phyloP scores from a whole-genome alignment of 2,113 vertebrate species.

The Leptocoma aspasia region DNA sequence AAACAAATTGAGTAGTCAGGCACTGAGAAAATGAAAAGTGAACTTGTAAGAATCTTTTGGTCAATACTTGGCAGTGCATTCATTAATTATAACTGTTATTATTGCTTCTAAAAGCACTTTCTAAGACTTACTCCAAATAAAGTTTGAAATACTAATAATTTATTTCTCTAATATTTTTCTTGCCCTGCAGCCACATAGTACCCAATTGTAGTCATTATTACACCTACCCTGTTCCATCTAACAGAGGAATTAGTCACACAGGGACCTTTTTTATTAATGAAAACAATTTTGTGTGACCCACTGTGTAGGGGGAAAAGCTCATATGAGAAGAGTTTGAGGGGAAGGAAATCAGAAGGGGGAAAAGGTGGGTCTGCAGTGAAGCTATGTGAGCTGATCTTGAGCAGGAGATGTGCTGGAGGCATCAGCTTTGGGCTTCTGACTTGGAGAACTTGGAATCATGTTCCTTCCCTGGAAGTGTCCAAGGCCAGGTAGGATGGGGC shows the following conservation, averaged over 20 bases:
- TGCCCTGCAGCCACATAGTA: background rate
- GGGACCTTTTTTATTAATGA: background rate
- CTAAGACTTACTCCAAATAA: background rate
- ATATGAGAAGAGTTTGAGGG: background rate
- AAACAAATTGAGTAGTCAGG: slow-evolving; percentile 8
- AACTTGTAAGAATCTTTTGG: slow-evolving; percentile 19
- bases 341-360: background rate
- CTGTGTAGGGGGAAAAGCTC: background rate
- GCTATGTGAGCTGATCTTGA: background rate
- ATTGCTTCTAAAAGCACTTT: slow-evolving; percentile 5
- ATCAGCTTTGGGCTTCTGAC: background rate
- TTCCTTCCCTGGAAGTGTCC: background rate
- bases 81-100: slow-evolving; percentile 32
- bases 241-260: background rate
- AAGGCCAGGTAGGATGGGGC: background rate
- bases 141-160: background rate
- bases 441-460: background rate
- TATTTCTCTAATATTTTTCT: background rate
- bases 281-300: background rate
- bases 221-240: background rate
- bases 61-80: slow-evolving; percentile 19
- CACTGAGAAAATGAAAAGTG: slow-evolving; percentile 8
- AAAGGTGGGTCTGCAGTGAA: background rate
- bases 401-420: background rate
- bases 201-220: background rate